Conservation (phyloP, 2,113 vertebrate genomes). For the Rynchops niger region DNA sequence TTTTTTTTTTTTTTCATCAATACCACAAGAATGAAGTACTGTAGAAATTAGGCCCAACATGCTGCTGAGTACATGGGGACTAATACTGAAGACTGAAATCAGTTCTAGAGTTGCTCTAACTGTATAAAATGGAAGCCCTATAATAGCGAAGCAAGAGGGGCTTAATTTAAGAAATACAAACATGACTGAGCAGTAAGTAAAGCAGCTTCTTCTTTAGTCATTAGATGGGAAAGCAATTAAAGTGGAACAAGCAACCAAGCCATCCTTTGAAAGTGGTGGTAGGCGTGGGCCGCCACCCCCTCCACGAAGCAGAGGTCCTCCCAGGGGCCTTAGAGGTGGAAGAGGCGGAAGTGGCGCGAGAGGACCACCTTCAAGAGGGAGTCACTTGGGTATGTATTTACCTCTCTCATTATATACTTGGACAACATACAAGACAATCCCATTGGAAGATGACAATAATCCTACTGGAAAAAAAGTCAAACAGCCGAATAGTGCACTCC, state of each 20-base stretch:
- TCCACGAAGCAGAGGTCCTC: constrained; percentile 88
- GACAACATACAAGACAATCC: constrained; percentile 56
- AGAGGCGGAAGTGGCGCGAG: constrained; percentile 88
- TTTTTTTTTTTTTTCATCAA: constrained; percentile 39
- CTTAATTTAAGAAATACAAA: constrained; percentile 61
- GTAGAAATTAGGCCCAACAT: constrained; percentile 54
- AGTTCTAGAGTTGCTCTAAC: constrained; percentile 64
- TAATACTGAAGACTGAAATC: constrained; percentile 66
- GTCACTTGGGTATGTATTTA: constrained; percentile 78
- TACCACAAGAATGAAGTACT: constrained; percentile 61
- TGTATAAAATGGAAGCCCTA: constrained; percentile 52
- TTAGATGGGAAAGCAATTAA: constrained; percentile 97
- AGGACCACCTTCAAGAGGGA: constrained; percentile 90
- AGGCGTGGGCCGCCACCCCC: constrained; percentile 87
- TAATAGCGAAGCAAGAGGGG: constrained; percentile 55
- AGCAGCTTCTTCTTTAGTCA: constrained; percentile 78
- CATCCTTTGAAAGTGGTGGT: constrained; percentile 89
- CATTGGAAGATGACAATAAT: constrained; percentile 66
- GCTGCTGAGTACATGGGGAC: constrained; percentile 59
- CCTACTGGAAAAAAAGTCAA: constrained; percentile 65
- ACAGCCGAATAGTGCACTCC: constrained; percentile 56
- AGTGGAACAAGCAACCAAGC: constrained; percentile 97
- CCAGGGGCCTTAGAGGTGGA: constrained; percentile 86
- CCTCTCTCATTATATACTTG: constrained; percentile 64
- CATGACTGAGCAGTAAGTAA: constrained; percentile 62